phyloP scores from a whole-genome alignment of 2,888 invertebrate species.

The Oligia fasciuncula region DNA sequence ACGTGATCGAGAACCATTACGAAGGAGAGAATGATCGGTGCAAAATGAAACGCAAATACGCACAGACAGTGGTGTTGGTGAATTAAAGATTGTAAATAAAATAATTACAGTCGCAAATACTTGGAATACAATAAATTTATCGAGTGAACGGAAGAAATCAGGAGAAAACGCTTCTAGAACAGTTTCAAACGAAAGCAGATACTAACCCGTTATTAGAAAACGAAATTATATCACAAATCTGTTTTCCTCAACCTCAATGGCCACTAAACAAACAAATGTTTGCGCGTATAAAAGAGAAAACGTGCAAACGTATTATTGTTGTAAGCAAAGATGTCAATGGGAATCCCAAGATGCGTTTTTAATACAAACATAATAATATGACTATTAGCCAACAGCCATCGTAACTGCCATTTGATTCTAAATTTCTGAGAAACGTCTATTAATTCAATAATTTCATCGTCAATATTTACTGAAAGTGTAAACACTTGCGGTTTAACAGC shows the following conservation, averaged over 20 bases:
- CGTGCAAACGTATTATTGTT: constrained; percentile 6
- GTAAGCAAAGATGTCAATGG: constrained; percentile 31
- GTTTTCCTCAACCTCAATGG: neutral
- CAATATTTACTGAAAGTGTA: constrained; percentile 55
- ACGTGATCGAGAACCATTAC: constrained; percentile 57
- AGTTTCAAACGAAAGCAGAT: neutral
- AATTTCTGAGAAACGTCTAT: constrained; percentile 34
- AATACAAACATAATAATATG: constrained; percentile 7
- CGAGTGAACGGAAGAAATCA: neutral
- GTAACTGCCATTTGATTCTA: constrained; percentile 18
- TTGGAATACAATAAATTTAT: neutral
- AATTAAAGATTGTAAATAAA: constrained; percentile 19
- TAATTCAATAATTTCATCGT: constrained; percentile 44
- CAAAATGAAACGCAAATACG: constrained; percentile 41
- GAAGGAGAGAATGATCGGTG: constrained; percentile 33
- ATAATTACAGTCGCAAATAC: constrained; percentile 1
- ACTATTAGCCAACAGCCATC: constrained; percentile 9
- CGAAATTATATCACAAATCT: neutral
- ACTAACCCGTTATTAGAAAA: constrained; percentile 6
- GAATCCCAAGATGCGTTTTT: constrained; percentile 34
- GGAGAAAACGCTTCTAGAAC: neutral
- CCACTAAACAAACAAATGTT: constrained; percentile 2
- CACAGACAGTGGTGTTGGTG: neutral
- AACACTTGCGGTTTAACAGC: constrained; percentile 26
- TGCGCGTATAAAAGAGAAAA: constrained; percentile 14